Evolutionary conservation across 2,888 invertebrate genomes (phyloP).

Genomic region (Chymomyza amoena): DNA sequence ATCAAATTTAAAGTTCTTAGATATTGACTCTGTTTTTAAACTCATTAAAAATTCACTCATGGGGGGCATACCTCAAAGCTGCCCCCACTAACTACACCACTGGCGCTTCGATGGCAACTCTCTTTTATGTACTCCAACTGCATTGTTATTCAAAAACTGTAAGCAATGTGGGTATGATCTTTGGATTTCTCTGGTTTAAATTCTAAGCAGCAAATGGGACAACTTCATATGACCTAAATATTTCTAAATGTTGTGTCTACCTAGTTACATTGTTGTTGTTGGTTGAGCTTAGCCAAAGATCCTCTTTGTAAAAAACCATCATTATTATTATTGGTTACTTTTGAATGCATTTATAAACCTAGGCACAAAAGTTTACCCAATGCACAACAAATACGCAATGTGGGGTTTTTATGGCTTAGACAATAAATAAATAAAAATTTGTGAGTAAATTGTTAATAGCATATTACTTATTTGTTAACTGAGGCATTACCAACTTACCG

Average conservation of each 20-base stretch:
- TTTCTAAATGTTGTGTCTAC: background rate
- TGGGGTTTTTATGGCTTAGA: background rate
- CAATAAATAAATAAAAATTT: background rate
- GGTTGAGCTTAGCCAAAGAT: background rate
- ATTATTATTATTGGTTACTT: background rate
- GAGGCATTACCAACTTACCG: slow-evolving; percentile 30
- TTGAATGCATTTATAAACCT: background rate
- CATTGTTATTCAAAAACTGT: background rate
- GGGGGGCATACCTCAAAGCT: too few relatives aligned
- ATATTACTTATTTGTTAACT: slow-evolving; percentile 30
- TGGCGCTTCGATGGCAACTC: background rate
- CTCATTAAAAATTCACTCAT: too few relatives aligned
- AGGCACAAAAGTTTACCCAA: background rate
- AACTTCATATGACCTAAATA: background rate
- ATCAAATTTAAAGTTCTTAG: too few relatives aligned
- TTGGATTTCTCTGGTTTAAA: background rate
- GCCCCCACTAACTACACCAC: background rate
- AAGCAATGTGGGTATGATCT: background rate
- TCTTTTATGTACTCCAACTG: background rate
- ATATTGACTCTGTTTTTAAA: too few relatives aligned
- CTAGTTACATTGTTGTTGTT: background rate
- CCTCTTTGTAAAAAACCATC: background rate
- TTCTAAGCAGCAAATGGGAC: background rate
- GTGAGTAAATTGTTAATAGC: background rate
- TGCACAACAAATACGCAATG: background rate